Conservation (phyloP, 2,113 vertebrate genomes). For the Illadopsis cleaveri region DNA sequence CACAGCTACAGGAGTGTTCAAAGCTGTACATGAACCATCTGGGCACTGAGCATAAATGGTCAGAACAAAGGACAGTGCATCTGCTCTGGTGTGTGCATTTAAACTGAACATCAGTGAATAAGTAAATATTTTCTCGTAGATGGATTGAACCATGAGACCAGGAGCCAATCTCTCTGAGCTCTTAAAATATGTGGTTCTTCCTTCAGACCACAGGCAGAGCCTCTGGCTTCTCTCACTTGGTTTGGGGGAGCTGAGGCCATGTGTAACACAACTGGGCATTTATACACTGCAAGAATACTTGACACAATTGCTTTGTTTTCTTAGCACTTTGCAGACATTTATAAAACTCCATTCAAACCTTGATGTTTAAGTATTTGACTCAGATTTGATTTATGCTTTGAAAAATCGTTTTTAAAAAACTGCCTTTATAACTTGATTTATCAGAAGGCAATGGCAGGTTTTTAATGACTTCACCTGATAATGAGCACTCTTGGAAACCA, state of each 20-base stretch:
- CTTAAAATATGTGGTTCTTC: accelerated
- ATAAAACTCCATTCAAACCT: neutral
- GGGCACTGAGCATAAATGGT: accelerated
- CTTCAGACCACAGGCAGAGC: neutral
- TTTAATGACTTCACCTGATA: constrained; percentile 39
- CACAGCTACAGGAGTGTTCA: neutral
- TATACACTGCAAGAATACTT: neutral
- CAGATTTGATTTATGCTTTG: constrained; percentile 3
- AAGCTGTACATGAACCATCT: accelerated
- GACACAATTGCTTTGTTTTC: neutral
- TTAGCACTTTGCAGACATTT: neutral
- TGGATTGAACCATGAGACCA: neutral
- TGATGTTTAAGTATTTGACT: neutral
- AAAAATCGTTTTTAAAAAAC: constrained; percentile 5
- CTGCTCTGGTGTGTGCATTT: neutral
- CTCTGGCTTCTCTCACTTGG: neutral
- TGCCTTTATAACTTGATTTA: neutral
- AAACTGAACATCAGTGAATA: neutral
- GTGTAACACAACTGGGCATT: neutral
- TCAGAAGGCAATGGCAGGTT: neutral
- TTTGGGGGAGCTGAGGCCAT: neutral
- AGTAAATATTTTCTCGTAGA: neutral
- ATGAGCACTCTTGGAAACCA: constrained; percentile 10
- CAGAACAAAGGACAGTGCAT: neutral
- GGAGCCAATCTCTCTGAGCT: neutral